Base-by-base conservation (phyloP, 2,888 invertebrate genomes). In the Acanthoscelides obtectus region DNA sequence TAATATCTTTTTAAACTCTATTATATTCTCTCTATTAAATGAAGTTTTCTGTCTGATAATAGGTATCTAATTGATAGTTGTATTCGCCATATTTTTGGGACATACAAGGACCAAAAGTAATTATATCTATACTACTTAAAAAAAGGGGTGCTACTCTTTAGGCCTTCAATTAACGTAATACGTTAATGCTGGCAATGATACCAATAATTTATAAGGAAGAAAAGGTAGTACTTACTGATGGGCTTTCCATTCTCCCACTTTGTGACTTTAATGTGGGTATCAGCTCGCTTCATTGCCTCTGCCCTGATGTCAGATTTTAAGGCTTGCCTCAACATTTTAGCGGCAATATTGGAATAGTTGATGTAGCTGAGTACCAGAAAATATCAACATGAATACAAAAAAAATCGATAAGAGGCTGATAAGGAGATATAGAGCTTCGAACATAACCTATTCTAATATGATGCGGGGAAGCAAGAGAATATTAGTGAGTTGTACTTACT, bases 311-410 rank as follows among this genome's bases (percentile, higher is more conserved):
- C 94, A 0, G 91, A 85, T 85, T 97, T 97, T 78, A 98, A 85
- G 19, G 95, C 90, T 82, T 91, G 89, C 73, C 98, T 90, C 72
- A 98, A 87, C 70, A 94, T 87, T 81, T 89, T 91, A 22, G 98
- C 97, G 81, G 97, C 97, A 83, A 98, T 95, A 85, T 93, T 94
- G 73, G 98, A 98, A 87, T 94, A 98, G 88, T 96, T 95, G 86
- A 98, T 94, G 89, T 98, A 98, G 88, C 97, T 98, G 84, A 70
- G 87, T 86, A 73, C 77, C 1, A 45, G 17, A 45, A 45, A 45
- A 45, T 17, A 45, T 45, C 17, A 25, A 25, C 6, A 5, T 5
- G 25, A 25, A 45, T 45, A 12, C 5, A 45, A 45, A 45, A 12
- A 12, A 12, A 12, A n/a, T n/a, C 17, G 45, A 45, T 45, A 45